Conservation (phyloP, 2,113 vertebrate genomes). For the Athene cunicularia region DNA sequence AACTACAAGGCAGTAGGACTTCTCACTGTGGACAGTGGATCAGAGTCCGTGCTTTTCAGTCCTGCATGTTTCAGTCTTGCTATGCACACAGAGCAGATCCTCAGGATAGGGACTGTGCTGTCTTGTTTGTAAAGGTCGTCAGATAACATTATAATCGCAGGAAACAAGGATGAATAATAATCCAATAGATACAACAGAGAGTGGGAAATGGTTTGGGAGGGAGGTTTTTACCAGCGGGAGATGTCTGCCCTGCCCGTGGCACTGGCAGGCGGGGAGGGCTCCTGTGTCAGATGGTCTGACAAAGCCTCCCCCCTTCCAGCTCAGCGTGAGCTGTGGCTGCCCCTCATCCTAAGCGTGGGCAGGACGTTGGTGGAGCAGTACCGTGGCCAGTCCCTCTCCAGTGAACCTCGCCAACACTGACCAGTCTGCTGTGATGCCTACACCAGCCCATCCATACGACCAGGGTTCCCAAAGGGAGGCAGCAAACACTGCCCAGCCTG, state of each 20-base stretch:
- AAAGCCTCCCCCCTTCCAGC: background rate
- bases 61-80: background rate
- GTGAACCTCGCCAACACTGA: background rate
- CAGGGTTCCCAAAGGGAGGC: background rate
- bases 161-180: background rate
- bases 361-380: background rate
- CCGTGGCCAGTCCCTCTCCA: background rate
- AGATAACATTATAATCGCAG: background rate
- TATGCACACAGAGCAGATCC: background rate
- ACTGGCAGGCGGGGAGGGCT: background rate
- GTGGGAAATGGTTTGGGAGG: background rate
- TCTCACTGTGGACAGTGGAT: background rate
- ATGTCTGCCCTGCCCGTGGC: background rate
- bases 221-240: background rate
- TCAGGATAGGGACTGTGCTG: background rate
- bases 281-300: background rate
- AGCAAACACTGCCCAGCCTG: background rate
- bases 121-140: background rate
- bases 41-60: background rate
- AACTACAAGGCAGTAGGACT: background rate
- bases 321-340: background rate
- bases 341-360: fast-evolving
- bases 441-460: fast-evolving
- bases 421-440: background rate
- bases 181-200: background rate